Evolutionary conservation across 2,113 vertebrate species (phyloP), one percentile per base, ranked within the genome.

Genomic region (Gymnocephalus cernua): DNA sequence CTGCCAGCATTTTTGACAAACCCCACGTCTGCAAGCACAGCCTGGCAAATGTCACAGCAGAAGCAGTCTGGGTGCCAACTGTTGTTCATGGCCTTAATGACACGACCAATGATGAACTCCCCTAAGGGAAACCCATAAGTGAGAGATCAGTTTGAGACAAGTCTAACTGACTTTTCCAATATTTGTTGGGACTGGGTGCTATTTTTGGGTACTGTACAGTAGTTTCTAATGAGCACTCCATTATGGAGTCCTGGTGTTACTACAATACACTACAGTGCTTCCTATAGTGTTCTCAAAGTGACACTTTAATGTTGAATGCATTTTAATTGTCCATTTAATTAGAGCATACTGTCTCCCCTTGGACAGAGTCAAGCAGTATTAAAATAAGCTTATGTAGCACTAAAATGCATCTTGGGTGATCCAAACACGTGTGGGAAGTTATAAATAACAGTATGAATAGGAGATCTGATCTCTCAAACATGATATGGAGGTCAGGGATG

Each of bases 61-160:
- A 99, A 99, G 88, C 98, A 99, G 82, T 98, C 97, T 0, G 98
- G 98, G 84, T 99, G 98, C 98, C 98, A 99, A 91, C 98, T 99
- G 69, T 99, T 99, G 94, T 99, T 99, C 98, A 99, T 99, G 88
- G 98, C 98, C 95, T 99, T 99, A 94, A 99, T 99, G 88, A 99
- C 98, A 68, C 98, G 97, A 71, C 98, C 98, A 53, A 99, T 99
- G 93, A 99, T 99, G 93, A 99, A 99, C 88, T 99, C 98, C 61
- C 98, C 98, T 99, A 86, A 79, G 82, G 76, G 56, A 87, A 80
- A 86, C 9, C 29, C 75, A 83, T 11, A 75, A 78, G 71, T 59
- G 35, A 82, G 44, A 66, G 29, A 74, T 90, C 79, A 85, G 35
- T 38, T 63, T 35, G 8, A 75, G 44, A 48, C 6, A 74, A 61